A percentile compares a stretch with the other conserved stretches of the same genome.
These are phyloP conservation scores for Synaphobranchus kaupii DNA, from an alignment of 2,797 vertebrate species.

Conservation along the genomic window DNA sequence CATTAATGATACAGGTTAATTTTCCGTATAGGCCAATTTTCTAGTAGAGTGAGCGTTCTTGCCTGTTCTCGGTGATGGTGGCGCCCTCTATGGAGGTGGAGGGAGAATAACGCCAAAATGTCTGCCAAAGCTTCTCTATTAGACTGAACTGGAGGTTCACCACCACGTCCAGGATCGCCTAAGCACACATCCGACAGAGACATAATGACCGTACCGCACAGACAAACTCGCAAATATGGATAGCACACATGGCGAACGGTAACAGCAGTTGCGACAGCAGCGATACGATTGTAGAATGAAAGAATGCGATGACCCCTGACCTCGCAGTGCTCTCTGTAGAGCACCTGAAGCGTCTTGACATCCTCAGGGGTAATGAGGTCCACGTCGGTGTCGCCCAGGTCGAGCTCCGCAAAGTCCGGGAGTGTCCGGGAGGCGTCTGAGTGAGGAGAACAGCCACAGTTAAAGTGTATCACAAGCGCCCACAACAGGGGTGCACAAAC, in stretches of 20 bases:
- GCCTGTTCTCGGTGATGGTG: constrained; percentile 79
- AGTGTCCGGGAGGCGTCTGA: constrained; percentile 87
- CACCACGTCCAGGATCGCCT: constrained; percentile 94
- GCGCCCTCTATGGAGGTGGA: constrained; percentile 77
- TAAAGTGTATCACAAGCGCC: not conserved
- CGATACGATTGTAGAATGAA: not conserved
- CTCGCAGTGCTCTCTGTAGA: constrained; percentile 96
- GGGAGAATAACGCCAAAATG: constrained; percentile 93
- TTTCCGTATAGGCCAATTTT: not conserved
- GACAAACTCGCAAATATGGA: not conserved
- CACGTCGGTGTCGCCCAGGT: constrained; percentile 76
- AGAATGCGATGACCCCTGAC: constrained; percentile 60
- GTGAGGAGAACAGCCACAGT: not conserved
- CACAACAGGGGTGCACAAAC: too few relatives aligned
- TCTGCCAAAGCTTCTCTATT: constrained; percentile 97
- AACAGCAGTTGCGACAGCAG: not conserved
- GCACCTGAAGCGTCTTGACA: constrained; percentile 87
- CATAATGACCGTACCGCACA: not conserved
- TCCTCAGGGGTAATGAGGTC: constrained; percentile 82
- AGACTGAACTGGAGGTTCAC: constrained; percentile 96
- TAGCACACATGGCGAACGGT: not conserved
- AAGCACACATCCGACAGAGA: not conserved
- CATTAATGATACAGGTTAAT: not conserved
- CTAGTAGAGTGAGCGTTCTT: constrained; percentile 2
- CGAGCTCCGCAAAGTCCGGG: constrained; percentile 88